phyloP scores from a whole-genome alignment of 1,140 invertebrate genomes.

The Anastrepha ludens region DNA sequence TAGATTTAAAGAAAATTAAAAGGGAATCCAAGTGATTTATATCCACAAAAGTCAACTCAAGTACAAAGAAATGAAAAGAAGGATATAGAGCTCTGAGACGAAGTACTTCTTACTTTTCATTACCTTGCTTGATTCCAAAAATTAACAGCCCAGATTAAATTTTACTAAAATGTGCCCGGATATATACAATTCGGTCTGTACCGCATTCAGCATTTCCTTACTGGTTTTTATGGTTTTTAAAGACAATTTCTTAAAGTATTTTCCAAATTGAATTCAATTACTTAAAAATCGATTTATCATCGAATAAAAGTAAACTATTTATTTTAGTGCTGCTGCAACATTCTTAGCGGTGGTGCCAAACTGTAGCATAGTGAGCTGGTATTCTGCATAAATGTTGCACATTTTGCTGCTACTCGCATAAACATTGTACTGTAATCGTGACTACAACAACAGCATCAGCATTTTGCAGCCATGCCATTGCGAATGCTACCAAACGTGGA shows the following conservation, averaged over 20 bases:
- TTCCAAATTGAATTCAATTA: slow-evolving; percentile 33
- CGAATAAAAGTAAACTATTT: slow-evolving; percentile 46
- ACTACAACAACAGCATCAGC: background rate
- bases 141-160: too few species aligned
- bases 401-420: slow-evolving; percentile 23
- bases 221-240: background rate
- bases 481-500: background rate
- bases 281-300: slow-evolving; percentile 43
- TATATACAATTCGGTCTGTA: too few species aligned
- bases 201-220: too few species aligned
- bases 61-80: too few species aligned
- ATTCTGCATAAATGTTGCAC: slow-evolving; percentile 31
- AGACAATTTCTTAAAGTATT: background rate
- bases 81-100: too few species aligned
- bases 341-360: background rate
- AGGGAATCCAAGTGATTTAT: too few species aligned
- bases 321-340: slow-evolving; percentile 11
- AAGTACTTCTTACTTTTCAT: too few species aligned
- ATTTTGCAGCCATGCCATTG: slow-evolving; percentile 5
- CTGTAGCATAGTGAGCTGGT: background rate
- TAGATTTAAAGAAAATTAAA: too few species aligned
- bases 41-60: too few species aligned
- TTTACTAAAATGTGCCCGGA: too few species aligned
- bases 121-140: too few species aligned
- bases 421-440: slow-evolving; percentile 41